These are phyloP conservation scores for Epsilonema sp. DNA, from an alignment of 2,888 invertebrate genomes.

Conservation along the genomic window DNA sequence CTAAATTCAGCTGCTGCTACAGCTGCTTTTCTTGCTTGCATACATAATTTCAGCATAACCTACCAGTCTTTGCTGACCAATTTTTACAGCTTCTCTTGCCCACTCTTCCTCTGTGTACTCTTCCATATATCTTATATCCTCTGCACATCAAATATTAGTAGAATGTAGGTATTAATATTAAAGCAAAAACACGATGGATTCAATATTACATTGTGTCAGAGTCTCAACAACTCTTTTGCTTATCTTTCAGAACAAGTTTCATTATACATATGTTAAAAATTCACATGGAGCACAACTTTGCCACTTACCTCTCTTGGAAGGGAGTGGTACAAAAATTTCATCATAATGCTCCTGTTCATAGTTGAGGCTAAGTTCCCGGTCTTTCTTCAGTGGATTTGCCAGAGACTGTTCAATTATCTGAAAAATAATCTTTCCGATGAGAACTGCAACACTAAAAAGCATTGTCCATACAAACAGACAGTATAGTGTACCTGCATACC, in stretches of 20 bases:
- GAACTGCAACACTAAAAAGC: too few species aligned
- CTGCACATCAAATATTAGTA: slow-evolving; percentile 6
- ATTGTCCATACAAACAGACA: too few species aligned
- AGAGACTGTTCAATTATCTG: too few species aligned
- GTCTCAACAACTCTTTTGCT: too few species aligned
- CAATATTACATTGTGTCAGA: too few species aligned
- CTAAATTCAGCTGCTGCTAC: not conserved
- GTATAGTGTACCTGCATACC: too few species aligned
- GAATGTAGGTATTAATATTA: not conserved
- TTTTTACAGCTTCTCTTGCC: slow-evolving; percentile 15
- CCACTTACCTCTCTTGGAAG: slow-evolving; percentile 12
- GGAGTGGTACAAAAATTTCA: slow-evolving; percentile 14
- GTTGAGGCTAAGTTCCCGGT: too few species aligned
- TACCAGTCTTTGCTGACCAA: slow-evolving; percentile 14
- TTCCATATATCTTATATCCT: slow-evolving; percentile 16
- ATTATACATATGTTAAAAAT: too few species aligned
- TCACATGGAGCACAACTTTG: too few species aligned
- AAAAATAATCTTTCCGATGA: too few species aligned
- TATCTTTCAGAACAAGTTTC: too few species aligned
- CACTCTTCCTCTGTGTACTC: slow-evolving; percentile 17
- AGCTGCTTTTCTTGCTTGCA: not conserved
- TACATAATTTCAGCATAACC: not conserved
- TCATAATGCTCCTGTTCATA: slow-evolving; percentile 16
- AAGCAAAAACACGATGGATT: not conserved
- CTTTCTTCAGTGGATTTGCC: too few species aligned